These are phyloP conservation scores for Sericinus montela DNA, from an alignment of 2,888 invertebrate genomes.

Conservation along the genomic window DNA sequence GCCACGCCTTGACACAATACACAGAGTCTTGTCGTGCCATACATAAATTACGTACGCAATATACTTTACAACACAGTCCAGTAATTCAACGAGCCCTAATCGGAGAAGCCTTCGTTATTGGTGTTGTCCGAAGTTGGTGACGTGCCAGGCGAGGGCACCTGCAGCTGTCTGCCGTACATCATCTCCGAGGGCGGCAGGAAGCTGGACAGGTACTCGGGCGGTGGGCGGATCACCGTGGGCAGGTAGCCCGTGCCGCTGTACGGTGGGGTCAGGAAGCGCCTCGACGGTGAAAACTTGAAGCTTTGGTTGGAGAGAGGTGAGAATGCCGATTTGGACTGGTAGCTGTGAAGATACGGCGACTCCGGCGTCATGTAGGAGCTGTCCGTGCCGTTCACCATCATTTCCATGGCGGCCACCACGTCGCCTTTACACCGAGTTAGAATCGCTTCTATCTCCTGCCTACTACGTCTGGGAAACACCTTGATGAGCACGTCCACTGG, in stretches of 20 bases:
- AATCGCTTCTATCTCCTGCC: slow-evolving; percentile 91
- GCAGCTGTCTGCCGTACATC: slow-evolving; percentile 67
- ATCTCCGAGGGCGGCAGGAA: slow-evolving; percentile 70
- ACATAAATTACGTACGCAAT: neutral
- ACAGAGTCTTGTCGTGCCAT: no score
- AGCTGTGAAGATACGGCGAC: slow-evolving; percentile 64
- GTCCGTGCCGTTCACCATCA: slow-evolving; percentile 84
- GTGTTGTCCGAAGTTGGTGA: slow-evolving; percentile 74
- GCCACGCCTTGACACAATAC: no score
- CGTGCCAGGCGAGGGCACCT: slow-evolving; percentile 68
- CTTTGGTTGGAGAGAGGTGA: slow-evolving; percentile 83
- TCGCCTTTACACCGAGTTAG: slow-evolving; percentile 92
- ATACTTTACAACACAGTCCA: slow-evolving; percentile 40
- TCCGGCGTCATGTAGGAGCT: slow-evolving; percentile 61
- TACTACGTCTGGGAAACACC: slow-evolving; percentile 92
- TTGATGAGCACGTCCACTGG: slow-evolving; percentile 93
- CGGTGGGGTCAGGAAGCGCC: slow-evolving; percentile 89
- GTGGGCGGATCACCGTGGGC: slow-evolving; percentile 85
- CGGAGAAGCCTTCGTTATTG: slow-evolving; percentile 72
- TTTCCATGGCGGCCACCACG: slow-evolving; percentile 95
- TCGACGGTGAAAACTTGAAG: slow-evolving; percentile 83
- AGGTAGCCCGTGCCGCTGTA: slow-evolving; percentile 91
- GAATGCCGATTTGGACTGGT: slow-evolving; percentile 86
- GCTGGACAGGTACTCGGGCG: slow-evolving; percentile 68
- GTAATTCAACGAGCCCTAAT: slow-evolving; percentile 49